Base-by-base conservation (phyloP, 64 coral and sea anemone species). In the Actinia tenebrosa region DNA sequence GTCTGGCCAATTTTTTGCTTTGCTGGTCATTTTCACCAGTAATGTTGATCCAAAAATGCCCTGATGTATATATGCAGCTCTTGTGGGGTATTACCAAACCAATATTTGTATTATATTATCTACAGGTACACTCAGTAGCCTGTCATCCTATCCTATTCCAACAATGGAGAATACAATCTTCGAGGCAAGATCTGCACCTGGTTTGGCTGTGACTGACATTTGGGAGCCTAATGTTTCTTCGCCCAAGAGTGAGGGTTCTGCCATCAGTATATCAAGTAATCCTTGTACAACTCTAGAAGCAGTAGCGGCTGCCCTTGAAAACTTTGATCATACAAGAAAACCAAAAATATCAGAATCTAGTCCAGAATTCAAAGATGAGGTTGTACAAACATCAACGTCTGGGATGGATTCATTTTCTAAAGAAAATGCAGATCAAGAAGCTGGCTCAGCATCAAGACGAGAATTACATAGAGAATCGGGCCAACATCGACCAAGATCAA, bases 211-310 rank as follows among this genome's bases (percentile, higher is more conserved):
- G 42, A 78, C 91, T 60, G 91, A 93, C 10, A 97, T 92, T 47
- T 97, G 91, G 88, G 93, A 97, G 50, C 85, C 54, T 64, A 66
- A 95, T 27, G 91, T 83, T 53, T 60, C 82, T 10, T 53, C 89
- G 19, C 91, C 94, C 44, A 92, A 96, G 82, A 96, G 94, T 84
- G 94, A 96, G 56, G 94, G 94, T 19, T 97, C 94, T 55, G 88
- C 86, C 45, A 56, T 97, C 45, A 97, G 92, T 97, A 84, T 86
- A 10, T 54, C 88, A 80, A 83, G 60, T 17, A 92, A 78, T 90
- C 88, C 88, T 79, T 82, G 85, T 78, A 84, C 71, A n/a, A 97
- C 89, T 3, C 86, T 93, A 80, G 88, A 96, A 82, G 69, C 79
- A 17, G 91, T 92, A 43, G 91, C 91, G 10, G 85, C 86, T 42